phyloP scores from a whole-genome alignment of 1,140 invertebrate species.

The Tyrophagus putrescentiae region DNA sequence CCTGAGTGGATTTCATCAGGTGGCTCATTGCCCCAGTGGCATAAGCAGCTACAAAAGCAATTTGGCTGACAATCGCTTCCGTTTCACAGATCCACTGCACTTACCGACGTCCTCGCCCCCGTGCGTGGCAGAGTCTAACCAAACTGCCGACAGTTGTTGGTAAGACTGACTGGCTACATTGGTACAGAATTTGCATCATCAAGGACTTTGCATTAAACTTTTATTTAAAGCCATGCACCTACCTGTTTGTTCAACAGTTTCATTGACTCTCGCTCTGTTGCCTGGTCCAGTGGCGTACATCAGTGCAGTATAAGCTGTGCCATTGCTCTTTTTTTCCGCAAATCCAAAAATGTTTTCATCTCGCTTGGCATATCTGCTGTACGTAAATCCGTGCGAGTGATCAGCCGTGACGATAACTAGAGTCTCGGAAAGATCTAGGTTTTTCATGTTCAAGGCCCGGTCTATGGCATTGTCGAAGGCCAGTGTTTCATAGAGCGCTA shows the following conservation, averaged over 20 bases:
- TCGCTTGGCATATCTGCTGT: slow-evolving; percentile 20
- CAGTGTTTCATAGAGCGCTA: slow-evolving; percentile 29
- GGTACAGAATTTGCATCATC: too few relatives aligned
- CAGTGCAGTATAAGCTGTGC: slow-evolving; percentile 47
- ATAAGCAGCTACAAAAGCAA: slow-evolving; percentile 31
- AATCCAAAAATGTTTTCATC: slow-evolving; percentile 9
- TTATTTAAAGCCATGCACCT: background rate
- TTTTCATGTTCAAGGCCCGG: slow-evolving; percentile 27
- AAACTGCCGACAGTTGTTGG: slow-evolving; percentile 54
- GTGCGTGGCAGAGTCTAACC: slow-evolving; percentile 55
- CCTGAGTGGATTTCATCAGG: slow-evolving; percentile 70
- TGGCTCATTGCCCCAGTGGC: slow-evolving; percentile 61
- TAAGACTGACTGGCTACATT: slow-evolving; percentile 35
- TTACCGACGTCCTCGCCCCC: slow-evolving; percentile 68
- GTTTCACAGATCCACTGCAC: slow-evolving; percentile 35
- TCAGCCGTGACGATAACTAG: slow-evolving; percentile 29
- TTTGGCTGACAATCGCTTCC: too few relatives aligned
- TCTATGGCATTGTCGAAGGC: slow-evolving; percentile 29
- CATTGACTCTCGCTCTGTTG: background rate
- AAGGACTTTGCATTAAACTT: background rate
- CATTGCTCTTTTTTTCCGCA: background rate
- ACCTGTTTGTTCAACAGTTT: background rate
- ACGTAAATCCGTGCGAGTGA: slow-evolving; percentile 22
- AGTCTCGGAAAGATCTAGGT: slow-evolving; percentile 29
- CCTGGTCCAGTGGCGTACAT: slow-evolving; percentile 64